These are phyloP conservation scores for Cinara cedri DNA, from an alignment of 2,888 invertebrate species.

Conservation along the genomic window DNA sequence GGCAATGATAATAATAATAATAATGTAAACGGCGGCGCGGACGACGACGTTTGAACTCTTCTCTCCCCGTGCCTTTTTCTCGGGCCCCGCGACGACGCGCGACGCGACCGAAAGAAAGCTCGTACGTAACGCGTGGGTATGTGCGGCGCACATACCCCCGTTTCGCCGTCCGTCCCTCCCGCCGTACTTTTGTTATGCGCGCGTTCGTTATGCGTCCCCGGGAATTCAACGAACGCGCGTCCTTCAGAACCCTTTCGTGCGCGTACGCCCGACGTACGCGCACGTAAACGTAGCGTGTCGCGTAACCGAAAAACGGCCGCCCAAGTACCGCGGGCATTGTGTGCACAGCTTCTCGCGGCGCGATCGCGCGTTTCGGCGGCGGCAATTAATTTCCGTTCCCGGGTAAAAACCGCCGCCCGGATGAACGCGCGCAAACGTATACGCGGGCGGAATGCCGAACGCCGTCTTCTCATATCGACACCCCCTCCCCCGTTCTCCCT, in stretches of 20 bases:
- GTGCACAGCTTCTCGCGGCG: constrained; percentile 12
- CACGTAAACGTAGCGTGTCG: neutral
- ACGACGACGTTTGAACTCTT: constrained; percentile 49
- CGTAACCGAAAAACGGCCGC: neutral
- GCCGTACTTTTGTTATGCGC: no score
- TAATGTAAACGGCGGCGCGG: neutral
- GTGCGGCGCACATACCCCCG: no score
- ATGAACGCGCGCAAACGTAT: neutral
- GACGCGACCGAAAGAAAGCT: neutral
- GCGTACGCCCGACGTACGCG: neutral
- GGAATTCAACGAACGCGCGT: constrained; percentile 31
- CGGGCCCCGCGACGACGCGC: neutral
- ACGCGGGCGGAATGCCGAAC: no score
- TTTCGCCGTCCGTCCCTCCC: neutral
- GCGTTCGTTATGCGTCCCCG: no score
- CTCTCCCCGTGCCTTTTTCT: neutral
- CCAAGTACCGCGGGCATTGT: neutral
- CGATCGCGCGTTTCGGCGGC: neutral
- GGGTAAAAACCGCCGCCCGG: neutral
- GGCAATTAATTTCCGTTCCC: constrained; percentile 28
- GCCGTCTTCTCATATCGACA: no score
- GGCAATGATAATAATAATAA: no score
- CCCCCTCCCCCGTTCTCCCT: no score
- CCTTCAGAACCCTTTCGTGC: constrained; percentile 33
- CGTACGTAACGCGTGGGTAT: neutral